These are phyloP conservation scores for Synergus itoensis DNA, from an alignment of 2,888 invertebrate genomes.

Conservation along the genomic window DNA sequence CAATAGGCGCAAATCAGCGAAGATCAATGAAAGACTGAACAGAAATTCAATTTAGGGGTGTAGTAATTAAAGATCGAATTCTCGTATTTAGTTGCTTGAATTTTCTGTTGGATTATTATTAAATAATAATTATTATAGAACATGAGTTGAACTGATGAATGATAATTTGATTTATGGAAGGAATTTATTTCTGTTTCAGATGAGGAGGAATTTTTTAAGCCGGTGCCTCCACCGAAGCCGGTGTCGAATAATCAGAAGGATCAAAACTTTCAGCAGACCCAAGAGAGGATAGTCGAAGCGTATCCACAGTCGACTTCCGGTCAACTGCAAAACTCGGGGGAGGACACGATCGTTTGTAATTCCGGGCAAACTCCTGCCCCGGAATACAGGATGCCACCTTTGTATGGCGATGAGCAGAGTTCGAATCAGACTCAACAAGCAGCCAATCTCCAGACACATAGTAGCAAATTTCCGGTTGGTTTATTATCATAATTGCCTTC, in stretches of 20 bases:
- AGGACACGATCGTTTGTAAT: constrained; percentile 76
- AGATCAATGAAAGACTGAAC: constrained; percentile 47
- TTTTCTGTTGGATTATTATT: not conserved
- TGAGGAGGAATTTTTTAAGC: constrained; percentile 81
- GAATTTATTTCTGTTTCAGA: constrained; percentile 69
- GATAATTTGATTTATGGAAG: not conserved
- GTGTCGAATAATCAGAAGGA: constrained; percentile 73
- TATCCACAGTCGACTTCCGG: constrained; percentile 73
- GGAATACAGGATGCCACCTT: constrained; percentile 75
- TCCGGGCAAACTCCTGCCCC: constrained; percentile 68
- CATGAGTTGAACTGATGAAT: not conserved
- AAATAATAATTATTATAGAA: too few relatives aligned
- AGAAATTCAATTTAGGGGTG: not conserved
- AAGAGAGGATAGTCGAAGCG: constrained; percentile 54
- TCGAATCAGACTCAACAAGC: constrained; percentile 78
- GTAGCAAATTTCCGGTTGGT: constrained; percentile 88
- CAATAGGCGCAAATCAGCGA: constrained; percentile 43
- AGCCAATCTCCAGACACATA: constrained; percentile 84
- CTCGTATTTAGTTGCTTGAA: not conserved
- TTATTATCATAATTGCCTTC: constrained; percentile 66
- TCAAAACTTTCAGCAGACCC: constrained; percentile 52
- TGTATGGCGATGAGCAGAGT: constrained; percentile 76
- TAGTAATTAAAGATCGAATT: constrained; percentile 11
- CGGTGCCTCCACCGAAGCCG: constrained; percentile 81
- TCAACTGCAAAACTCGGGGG: constrained; percentile 76